These are phyloP conservation scores for Cephus pulcher DNA, from an alignment of 2,888 invertebrate species.

Conservation along the genomic window DNA sequence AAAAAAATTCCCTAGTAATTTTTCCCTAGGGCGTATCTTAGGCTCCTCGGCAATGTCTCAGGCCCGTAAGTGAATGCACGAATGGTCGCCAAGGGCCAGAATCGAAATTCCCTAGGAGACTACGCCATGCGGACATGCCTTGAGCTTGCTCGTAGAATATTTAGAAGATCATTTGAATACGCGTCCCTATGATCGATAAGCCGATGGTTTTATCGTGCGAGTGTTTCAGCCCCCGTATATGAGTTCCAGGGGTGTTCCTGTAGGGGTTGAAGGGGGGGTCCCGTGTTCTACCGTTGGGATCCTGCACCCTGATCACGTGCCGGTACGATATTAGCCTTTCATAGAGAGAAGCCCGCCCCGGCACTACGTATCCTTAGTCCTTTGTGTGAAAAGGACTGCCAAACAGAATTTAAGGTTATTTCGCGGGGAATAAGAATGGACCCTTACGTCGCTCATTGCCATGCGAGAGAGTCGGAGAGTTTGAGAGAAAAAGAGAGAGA, in stretches of 20 bases:
- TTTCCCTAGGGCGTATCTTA: neutral
- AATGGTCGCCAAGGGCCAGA: neutral
- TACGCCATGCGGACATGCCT: neutral
- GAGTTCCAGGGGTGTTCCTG: neutral
- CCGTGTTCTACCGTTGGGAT: constrained; percentile 14
- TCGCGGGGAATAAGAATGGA: constrained; percentile 63
- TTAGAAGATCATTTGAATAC: constrained; percentile 22
- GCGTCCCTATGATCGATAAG: constrained; percentile 28
- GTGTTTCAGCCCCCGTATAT: constrained; percentile 8
- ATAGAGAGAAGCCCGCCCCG: constrained; percentile 51
- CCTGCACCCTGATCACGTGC: constrained; percentile 58
- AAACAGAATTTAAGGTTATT: constrained; percentile 66
- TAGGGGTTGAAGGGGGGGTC: neutral
- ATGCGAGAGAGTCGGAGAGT: neutral
- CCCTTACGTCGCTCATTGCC: constrained; percentile 7
- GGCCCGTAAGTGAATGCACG: neutral
- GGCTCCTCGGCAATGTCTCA: neutral
- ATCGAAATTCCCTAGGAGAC: neutral
- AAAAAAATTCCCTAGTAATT: neutral
- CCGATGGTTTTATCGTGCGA: constrained; percentile 49
- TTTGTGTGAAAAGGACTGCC: constrained; percentile 65
- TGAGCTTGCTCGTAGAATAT: constrained; percentile 16
- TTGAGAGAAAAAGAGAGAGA: no score
- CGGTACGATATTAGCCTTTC: constrained; percentile 64
- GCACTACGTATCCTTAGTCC: constrained; percentile 61